These are phyloP conservation scores for Cyclura pinguis DNA, from an alignment of 2,797 vertebrate species.

Conservation along the genomic window DNA sequence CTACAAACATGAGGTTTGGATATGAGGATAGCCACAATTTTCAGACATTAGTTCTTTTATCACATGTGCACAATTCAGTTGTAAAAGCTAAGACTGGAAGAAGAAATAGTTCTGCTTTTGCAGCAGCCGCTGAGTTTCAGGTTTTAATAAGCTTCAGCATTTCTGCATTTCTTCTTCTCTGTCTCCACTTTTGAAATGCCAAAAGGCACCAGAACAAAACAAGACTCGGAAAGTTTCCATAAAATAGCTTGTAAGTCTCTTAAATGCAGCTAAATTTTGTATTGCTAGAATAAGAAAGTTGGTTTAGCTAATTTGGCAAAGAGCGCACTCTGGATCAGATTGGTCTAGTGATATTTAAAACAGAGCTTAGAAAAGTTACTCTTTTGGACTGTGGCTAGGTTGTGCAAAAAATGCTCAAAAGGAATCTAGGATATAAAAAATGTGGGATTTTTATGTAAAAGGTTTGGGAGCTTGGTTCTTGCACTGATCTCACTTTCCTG, in stretches of 20 bases:
- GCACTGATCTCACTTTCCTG: no score
- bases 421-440: neutral
- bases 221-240: slow-evolving; percentile 58
- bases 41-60: slow-evolving; percentile 50
- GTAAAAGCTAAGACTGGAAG: slow-evolving; percentile 63
- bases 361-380: neutral
- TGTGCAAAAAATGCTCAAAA: neutral
- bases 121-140: slow-evolving; percentile 57
- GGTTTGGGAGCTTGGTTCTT: neutral
- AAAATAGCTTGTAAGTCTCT: slow-evolving; percentile 59
- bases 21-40: slow-evolving; percentile 20
- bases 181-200: slow-evolving; percentile 64
- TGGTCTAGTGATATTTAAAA: neutral
- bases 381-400: neutral
- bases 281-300: slow-evolving; percentile 38
- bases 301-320: neutral
- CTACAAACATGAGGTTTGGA: slow-evolving; percentile 65
- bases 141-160: slow-evolving; percentile 67
- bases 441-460: neutral
- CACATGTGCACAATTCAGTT: slow-evolving; percentile 33
- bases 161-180: slow-evolving; percentile 40
- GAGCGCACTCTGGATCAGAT: neutral
- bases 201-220: slow-evolving; percentile 65
- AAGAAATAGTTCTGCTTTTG: slow-evolving; percentile 54
- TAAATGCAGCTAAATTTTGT: slow-evolving; percentile 17